Conservation (phyloP, 2,113 vertebrate species). For the Notarius lentiginosus region DNA sequence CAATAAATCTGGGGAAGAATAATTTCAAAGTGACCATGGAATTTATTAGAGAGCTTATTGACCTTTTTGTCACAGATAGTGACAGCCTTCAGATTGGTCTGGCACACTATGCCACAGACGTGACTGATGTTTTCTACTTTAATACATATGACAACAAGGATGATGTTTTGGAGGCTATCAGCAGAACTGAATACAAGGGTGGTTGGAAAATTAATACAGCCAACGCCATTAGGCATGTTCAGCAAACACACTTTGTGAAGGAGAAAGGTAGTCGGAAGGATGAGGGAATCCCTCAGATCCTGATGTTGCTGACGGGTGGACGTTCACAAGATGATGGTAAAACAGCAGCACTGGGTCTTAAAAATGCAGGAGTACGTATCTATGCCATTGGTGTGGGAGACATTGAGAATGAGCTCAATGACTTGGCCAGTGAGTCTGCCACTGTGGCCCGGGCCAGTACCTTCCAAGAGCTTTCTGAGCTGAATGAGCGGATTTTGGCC, state of each 20-base stretch:
- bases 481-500: slow-evolving; percentile 87
- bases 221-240: slow-evolving; percentile 80
- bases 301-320: slow-evolving; percentile 87
- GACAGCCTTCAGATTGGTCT: slow-evolving; percentile 85
- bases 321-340: slow-evolving; percentile 80
- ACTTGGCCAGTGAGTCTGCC: slow-evolving; percentile 77
- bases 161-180: slow-evolving; percentile 79
- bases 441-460: slow-evolving; percentile 78
- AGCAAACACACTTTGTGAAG: slow-evolving; percentile 83
- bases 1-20: slow-evolving; percentile 84
- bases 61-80: slow-evolving; percentile 77
- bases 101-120: slow-evolving; percentile 87
- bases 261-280: slow-evolving; percentile 84
- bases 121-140: slow-evolving; percentile 87
- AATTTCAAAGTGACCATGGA: slow-evolving; percentile 82
- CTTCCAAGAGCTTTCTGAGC: slow-evolving; percentile 79
- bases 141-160: slow-evolving; percentile 79
- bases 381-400: slow-evolving; percentile 84
- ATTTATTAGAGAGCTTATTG: slow-evolving; percentile 82
- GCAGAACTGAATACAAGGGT: slow-evolving; percentile 81
- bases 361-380: slow-evolving; percentile 77
- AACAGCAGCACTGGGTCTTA: slow-evolving; percentile 76
- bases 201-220: slow-evolving; percentile 82
- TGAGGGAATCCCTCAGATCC: slow-evolving; percentile 84
- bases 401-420: slow-evolving; percentile 78